Evolutionary conservation across 2,888 invertebrate species (phyloP).

Genomic region (Drosophila kanekoi): DNA sequence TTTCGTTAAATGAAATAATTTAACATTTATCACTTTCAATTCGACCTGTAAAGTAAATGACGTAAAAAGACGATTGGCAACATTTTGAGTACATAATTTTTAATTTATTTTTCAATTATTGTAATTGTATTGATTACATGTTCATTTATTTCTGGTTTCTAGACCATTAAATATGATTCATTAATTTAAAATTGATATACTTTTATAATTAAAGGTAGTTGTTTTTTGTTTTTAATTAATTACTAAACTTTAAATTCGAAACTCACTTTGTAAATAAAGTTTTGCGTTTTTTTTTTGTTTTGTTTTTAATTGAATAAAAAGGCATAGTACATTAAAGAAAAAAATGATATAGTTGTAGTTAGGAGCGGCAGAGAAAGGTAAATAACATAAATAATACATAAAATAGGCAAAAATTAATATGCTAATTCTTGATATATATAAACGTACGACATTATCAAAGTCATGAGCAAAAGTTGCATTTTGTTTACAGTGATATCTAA

Average conservation of each 20-base stretch:
- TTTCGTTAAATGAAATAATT: too few relatives aligned
- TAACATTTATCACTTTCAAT: too few relatives aligned
- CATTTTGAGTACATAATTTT: conserved; percentile 73
- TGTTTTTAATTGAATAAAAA: conserved; percentile 46
- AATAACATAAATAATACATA: conserved; percentile 58
- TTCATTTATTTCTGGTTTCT: conserved; percentile 53
- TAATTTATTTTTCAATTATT: conserved; percentile 66
- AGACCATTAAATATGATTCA: conserved; percentile 74
- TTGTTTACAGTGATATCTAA: conserved; percentile 75
- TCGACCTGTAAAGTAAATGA: too few relatives aligned
- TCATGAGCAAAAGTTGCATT: conserved; percentile 74
- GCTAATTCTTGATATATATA: conserved; percentile 41
- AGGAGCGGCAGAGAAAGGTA: conserved; percentile 58
- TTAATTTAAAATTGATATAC: conserved; percentile 77
- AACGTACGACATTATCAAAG: conserved; percentile 57
- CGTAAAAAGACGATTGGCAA: neutral
- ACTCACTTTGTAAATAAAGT: conserved; percentile 76
- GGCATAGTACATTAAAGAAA: conserved; percentile 49
- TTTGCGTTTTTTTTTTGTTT: conserved; percentile 30
- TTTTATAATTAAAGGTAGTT: conserved; percentile 61
- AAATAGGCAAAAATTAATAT: conserved; percentile 39
- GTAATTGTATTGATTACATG: conserved; percentile 76
- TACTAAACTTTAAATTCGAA: conserved; percentile 80
- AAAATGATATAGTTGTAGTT: conserved; percentile 44
- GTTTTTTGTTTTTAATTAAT: conserved; percentile 44